Evolutionary conservation across 2,797 vertebrate species (phyloP).

Genomic region (Oreochromis mossambicus): DNA sequence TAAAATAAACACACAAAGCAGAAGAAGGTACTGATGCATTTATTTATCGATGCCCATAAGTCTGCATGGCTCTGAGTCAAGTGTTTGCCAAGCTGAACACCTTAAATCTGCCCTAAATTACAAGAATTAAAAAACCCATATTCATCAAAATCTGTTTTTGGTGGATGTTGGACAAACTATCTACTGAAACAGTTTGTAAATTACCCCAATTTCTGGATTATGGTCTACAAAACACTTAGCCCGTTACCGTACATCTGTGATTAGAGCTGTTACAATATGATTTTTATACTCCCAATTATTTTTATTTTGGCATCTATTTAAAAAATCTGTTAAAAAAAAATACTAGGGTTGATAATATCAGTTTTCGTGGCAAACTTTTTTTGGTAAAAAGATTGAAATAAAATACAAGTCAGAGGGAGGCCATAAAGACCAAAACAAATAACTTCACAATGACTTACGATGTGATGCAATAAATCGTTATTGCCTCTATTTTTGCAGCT

Average conservation of each 20-base stretch:
- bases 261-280: not conserved
- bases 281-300: not conserved
- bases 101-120: no score
- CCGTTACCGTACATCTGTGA: not conserved
- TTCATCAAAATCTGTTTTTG: no score
- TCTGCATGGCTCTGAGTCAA: no score
- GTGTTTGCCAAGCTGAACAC: no score
- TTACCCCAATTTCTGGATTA: no score
- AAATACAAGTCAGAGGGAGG: not conserved
- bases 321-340: not conserved
- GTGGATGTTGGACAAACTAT: no score
- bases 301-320: not conserved
- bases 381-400: rapidly evolving
- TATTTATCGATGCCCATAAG: no score
- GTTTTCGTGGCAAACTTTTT: not conserved
- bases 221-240: no score
- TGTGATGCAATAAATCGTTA: not conserved
- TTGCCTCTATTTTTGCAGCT: not conserved
- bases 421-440: not conserved
- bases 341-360: not conserved
- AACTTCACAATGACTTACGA: not conserved
- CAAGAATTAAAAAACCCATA: no score
- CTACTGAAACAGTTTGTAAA: no score
- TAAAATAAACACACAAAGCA: not conserved
- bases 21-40: not conserved